A percentile compares a stretch with the other conserved stretches of the same genome.
phyloP scores from a whole-genome alignment of 2,113 vertebrate genomes.

The Erpornis zantholeuca region DNA sequence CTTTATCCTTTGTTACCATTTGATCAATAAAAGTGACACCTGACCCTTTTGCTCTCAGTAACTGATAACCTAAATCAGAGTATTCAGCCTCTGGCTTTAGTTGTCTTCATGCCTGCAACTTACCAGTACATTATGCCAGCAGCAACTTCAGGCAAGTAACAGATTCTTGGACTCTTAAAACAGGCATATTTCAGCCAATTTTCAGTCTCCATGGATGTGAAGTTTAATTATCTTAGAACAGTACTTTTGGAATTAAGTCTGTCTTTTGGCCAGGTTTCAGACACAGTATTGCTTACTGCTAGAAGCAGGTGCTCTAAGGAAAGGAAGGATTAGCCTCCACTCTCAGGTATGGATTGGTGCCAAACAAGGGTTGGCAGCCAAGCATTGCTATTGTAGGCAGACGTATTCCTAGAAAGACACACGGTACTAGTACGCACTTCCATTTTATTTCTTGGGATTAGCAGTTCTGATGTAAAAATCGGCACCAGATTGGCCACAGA shows the following conservation, averaged over 20 bases:
- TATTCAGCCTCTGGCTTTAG: not conserved
- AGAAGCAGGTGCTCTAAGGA: slow-evolving; percentile 59
- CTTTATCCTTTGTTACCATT: not conserved
- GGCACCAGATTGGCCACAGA: not conserved
- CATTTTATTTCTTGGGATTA: slow-evolving; percentile 24
- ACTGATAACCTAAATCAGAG: not conserved
- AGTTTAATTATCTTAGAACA: slow-evolving; percentile 50
- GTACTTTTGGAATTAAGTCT: slow-evolving; percentile 47
- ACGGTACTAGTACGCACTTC: not conserved
- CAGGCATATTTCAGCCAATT: not conserved
- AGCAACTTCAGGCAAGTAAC: slow-evolving; percentile 26
- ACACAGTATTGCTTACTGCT: slow-evolving; percentile 31
- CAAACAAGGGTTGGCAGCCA: slow-evolving; percentile 37
- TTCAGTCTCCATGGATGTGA: slow-evolving; percentile 35
- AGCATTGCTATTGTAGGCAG: slow-evolving; percentile 22
- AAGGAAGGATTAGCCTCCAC: slow-evolving; percentile 42
- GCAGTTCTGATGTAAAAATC: not conserved
- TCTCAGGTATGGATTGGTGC: slow-evolving; percentile 54
- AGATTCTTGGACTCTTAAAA: slow-evolving; percentile 43
- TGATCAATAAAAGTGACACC: not conserved
- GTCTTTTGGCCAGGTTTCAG: slow-evolving; percentile 52
- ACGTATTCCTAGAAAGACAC: slow-evolving; percentile 41
- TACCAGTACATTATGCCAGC: not conserved
- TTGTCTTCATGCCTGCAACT: not conserved
- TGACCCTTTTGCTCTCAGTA: not conserved